These are phyloP conservation scores for Chelidonichthys spinosus DNA, from an alignment of 2,797 vertebrate genomes.

Conservation along the genomic window DNA sequence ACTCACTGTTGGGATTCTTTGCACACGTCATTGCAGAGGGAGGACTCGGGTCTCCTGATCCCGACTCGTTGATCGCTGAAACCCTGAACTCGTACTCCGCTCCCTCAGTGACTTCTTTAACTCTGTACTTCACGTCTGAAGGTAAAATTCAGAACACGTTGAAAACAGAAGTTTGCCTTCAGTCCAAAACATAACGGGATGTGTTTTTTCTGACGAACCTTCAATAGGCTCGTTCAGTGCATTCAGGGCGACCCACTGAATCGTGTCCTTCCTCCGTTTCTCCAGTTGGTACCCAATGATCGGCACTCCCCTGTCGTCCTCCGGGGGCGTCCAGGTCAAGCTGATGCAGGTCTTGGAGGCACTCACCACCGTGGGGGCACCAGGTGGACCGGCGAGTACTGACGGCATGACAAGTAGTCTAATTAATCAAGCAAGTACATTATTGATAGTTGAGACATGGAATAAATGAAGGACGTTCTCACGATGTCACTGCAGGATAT, in stretches of 20 bases:
- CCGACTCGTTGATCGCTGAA: conserved; percentile 87
- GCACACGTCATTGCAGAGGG: conserved; percentile 85
- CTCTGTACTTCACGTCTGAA: conserved; percentile 77
- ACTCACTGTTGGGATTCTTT: conserved; percentile 88
- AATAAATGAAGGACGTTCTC: conserved; percentile 21
- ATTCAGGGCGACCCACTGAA: conserved; percentile 84
- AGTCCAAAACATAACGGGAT: neutral
- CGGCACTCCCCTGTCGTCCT: conserved; percentile 74
- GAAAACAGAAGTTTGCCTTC: neutral
- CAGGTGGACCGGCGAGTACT: conserved; percentile 86
- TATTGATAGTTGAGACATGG: conserved; percentile 12
- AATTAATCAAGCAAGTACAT: conserved; percentile 22
- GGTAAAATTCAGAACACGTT: neutral
- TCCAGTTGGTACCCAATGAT: conserved; percentile 88
- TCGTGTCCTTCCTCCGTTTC: conserved; percentile 87
- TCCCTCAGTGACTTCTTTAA: conserved; percentile 84
- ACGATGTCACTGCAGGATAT: conserved; percentile 29
- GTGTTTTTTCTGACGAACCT: conserved; percentile 71
- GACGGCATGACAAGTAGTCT: conserved; percentile 28
- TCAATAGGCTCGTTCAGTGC: conserved; percentile 74
- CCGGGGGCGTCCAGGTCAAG: conserved; percentile 85
- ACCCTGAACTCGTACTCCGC: conserved; percentile 91
- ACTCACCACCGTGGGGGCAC: conserved; percentile 81
- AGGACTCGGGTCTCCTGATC: conserved; percentile 85
- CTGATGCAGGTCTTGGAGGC: conserved; percentile 83